A percentile compares a stretch with the other conserved stretches of the same genome.
These are phyloP conservation scores for Galaxea fascicularis DNA, from an alignment of 92 coral and sea anemone genomes.

Conservation along the genomic window DNA sequence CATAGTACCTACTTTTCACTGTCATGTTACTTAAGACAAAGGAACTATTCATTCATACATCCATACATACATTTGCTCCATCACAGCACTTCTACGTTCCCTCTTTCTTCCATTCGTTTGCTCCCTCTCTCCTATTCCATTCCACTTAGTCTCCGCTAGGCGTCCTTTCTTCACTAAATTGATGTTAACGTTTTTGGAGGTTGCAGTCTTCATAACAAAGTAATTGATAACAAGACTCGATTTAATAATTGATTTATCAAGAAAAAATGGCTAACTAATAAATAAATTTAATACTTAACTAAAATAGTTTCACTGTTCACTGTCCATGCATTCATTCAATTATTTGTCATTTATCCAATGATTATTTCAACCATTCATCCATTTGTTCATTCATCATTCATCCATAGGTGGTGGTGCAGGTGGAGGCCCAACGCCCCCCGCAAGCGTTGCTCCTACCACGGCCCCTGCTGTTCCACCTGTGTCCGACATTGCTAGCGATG, in stretches of 20 bases:
- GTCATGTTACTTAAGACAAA: too few species aligned
- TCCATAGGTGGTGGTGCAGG: constrained; percentile 8
- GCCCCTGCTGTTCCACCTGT: neutral
- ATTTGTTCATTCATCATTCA: neutral
- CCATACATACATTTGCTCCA: neutral
- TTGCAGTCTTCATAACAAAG: too few species aligned
- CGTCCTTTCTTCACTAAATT: too few species aligned
- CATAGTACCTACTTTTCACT: too few species aligned
- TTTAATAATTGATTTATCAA: too few species aligned
- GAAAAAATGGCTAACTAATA: too few species aligned
- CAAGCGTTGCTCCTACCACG: neutral
- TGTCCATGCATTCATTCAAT: neutral
- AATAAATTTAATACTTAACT: too few species aligned
- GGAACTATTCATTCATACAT: too few species aligned
- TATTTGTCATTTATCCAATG: too few species aligned
- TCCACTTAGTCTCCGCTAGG: too few species aligned
- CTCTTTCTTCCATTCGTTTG: neutral
- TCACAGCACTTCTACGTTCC: neutral
- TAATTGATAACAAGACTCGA: too few species aligned
- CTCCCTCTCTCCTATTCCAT: neutral
- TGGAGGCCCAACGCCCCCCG: neutral
- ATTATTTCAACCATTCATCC: neutral
- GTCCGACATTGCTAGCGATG: constrained; percentile 4
- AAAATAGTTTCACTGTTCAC: neutral
- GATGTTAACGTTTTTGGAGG: too few species aligned